A percentile compares a stretch with the other conserved stretches of the same genome.
Conservation (phyloP, 1,140 invertebrate genomes). For the Cotesia chilonis region DNA sequence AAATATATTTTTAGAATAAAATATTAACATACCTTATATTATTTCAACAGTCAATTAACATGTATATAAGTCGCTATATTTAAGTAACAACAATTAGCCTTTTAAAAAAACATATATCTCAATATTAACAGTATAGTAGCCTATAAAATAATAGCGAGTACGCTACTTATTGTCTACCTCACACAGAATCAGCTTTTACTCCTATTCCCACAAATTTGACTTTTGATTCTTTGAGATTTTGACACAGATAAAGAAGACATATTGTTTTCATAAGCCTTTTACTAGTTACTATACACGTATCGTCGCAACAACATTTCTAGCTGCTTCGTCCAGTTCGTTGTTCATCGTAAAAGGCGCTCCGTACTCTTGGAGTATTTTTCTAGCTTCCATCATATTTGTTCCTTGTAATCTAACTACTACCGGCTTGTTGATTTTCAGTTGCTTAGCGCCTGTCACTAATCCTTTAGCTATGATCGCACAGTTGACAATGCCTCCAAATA, state of each 20-base stretch:
- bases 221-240: background rate
- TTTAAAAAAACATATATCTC: too few species aligned
- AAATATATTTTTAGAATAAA: too few species aligned
- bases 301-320: slow-evolving; percentile 81
- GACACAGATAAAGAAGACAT: background rate
- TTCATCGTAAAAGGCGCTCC: slow-evolving; percentile 84
- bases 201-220: too few species aligned
- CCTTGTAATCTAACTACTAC: slow-evolving; percentile 89
- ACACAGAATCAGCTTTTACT: too few species aligned
- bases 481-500: slow-evolving; percentile 99
- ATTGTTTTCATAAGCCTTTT: background rate
- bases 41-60: too few species aligned
- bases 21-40: too few species aligned
- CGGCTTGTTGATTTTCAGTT: slow-evolving; percentile 84
- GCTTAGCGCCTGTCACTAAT: slow-evolving; percentile 87
- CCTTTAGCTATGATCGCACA: slow-evolving; percentile 97
- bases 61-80: too few species aligned
- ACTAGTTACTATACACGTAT: slow-evolving; percentile 54
- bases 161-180: too few species aligned
- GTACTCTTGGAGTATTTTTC: slow-evolving; percentile 81
- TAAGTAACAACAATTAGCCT: too few species aligned
- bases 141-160: too few species aligned
- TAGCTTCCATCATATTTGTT: slow-evolving; percentile 77
- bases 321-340: slow-evolving; percentile 90
- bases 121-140: too few species aligned